Evolutionary conservation across 2,888 invertebrate genomes (phyloP), one percentile per base, ranked within the genome.

Genomic region (Drosophila falleni): DNA sequence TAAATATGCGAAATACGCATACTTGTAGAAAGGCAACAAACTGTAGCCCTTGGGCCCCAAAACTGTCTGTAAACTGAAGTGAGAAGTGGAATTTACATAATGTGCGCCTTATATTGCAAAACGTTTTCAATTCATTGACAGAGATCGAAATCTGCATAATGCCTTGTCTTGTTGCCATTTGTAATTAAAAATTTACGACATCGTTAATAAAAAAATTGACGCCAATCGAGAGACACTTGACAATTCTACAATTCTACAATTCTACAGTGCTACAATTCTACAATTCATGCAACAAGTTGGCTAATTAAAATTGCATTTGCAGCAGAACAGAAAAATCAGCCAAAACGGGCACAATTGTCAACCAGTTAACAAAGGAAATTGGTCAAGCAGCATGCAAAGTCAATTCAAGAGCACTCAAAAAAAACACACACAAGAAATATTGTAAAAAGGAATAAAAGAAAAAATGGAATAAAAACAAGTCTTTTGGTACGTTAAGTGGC

Each of bases 121-220:
- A 70, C 54, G 35, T 47, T 51, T 47, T 58, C 37, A 47, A 50
- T 39, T 53, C 67, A 56, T 53, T 79, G 70, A 66, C 53, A 44
- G 51, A 66, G 44, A 35, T 50, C 58, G 58, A 61, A 37, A 86
- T 88, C 87, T 83, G 69, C 71, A 80, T 84, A 82, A 78, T 41
- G 35, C 35, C 35, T 44, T 78, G 84, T 83, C 89, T 86, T 84
- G 89, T 84, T 58, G 69, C 73, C 81, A 87, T 80, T 83, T 80
- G 84, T 87, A 89, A 84, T 89, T 85, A 83, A 83, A 85, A 88
- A 71, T 83, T 80, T 75, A 88, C 87, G 73, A 73, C 69, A 75
- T 64, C 71, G 78, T 86, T 80, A 73, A 82, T 86, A 65, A 81
- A 63, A 65, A 66, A 53, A 51, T 31, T 50, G 61, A 61, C 60